A percentile compares a stretch with the other conserved stretches of the same genome.
phyloP scores from a whole-genome alignment of 1,140 invertebrate genomes.

The Phortica variegata region DNA sequence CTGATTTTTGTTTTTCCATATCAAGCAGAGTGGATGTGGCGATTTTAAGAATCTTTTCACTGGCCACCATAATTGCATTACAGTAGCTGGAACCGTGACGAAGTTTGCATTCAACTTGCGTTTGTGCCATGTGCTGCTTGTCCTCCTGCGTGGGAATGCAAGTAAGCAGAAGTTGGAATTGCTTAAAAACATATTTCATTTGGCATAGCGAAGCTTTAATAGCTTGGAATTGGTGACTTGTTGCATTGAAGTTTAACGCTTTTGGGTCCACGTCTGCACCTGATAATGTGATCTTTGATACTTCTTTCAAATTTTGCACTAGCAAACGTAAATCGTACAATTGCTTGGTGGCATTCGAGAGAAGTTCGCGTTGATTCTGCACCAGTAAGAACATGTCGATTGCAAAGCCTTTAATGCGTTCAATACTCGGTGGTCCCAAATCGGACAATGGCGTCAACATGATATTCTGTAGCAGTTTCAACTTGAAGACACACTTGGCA shows the following conservation, averaged over 20 bases:
- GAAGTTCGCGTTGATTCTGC: conserved; percentile 57
- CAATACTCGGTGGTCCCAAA: conserved; percentile 75
- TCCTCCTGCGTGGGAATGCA: conserved; percentile 23
- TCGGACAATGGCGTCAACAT: conserved; percentile 72
- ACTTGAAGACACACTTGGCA: conserved; percentile 54
- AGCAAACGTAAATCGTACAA: conserved; percentile 53
- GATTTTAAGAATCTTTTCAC: conserved; percentile 19
- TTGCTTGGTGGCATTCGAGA: conserved; percentile 47
- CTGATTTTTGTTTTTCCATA: conserved; percentile 14
- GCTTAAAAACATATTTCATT: conserved; percentile 32
- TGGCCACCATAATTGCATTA: conserved; percentile 16
- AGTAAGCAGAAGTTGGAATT: conserved; percentile 35
- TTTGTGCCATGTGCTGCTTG: conserved; percentile 7
- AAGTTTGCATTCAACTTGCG: too few relatives aligned
- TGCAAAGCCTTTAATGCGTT: conserved; percentile 80
- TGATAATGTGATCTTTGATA: conserved; percentile 27
- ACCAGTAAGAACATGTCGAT: conserved; percentile 67
- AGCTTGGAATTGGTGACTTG: conserved; percentile 18
- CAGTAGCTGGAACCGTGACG: not conserved
- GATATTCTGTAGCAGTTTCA: conserved; percentile 64
- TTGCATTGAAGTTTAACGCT: conserved; percentile 17
- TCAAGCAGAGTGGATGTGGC: conserved; percentile 19
- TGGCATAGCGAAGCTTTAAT: conserved; percentile 28
- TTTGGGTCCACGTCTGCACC: not conserved
- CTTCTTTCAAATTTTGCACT: conserved; percentile 32